These are phyloP conservation scores for Zosterops lateralis DNA, from an alignment of 2,113 vertebrate genomes.

Conservation along the genomic window DNA sequence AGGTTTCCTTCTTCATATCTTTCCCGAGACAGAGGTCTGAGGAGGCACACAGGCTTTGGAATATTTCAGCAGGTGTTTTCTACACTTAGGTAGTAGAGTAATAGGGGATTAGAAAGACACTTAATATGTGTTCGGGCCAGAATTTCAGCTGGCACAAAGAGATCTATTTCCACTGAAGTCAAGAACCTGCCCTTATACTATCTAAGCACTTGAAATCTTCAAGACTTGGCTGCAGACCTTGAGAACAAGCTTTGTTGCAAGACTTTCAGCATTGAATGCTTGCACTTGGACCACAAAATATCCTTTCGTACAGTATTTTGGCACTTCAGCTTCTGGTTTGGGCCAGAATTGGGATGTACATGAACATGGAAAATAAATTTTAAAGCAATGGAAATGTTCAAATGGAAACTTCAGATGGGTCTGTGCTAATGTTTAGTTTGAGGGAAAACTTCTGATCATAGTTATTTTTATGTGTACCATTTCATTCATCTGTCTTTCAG, in stretches of 20 bases:
- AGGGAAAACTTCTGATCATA: slow-evolving; percentile 48
- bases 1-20: background rate
- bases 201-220: slow-evolving; percentile 36
- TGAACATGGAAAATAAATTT: slow-evolving; percentile 64
- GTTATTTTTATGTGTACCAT: slow-evolving; percentile 51
- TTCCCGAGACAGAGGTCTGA: background rate
- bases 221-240: slow-evolving; percentile 34
- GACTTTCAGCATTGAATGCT: slow-evolving; percentile 35
- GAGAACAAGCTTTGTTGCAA: slow-evolving; percentile 49
- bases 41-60: background rate
- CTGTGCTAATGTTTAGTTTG: slow-evolving; percentile 43
- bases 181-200: slow-evolving; percentile 23
- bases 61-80: background rate
- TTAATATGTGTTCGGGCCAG: background rate
- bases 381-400: slow-evolving; percentile 54
- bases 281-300: slow-evolving; percentile 44
- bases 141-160: background rate
- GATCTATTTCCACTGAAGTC: slow-evolving; percentile 16
- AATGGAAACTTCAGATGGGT: slow-evolving; percentile 45
- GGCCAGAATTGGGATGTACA: slow-evolving; percentile 31
- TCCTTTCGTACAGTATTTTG: slow-evolving; percentile 45
- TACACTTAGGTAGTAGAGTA: background rate
- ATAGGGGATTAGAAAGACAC: background rate
- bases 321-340: slow-evolving; percentile 19
- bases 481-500: slow-evolving; percentile 50